Percentiles rank a stretch among this genome's conserved stretches.
Evolutionary conservation across 2,888 invertebrate species (phyloP).

Genomic region (Marronus borbonicus): DNA sequence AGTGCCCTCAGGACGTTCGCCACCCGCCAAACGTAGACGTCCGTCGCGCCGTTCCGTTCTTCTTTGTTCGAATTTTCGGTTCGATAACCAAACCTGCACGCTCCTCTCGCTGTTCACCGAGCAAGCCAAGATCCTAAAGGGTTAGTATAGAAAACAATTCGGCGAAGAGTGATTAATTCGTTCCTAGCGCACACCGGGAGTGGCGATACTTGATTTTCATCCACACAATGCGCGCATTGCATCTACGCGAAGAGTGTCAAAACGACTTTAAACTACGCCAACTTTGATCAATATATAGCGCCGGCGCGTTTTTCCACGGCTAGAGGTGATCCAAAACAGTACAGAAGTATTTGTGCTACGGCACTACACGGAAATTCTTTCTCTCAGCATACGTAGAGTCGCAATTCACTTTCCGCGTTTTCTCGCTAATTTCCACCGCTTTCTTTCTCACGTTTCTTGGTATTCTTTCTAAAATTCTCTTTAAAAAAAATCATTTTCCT

Average conservation of each 20-base stretch:
- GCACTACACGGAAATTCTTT: slow-evolving; percentile 32
- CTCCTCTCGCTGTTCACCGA: neutral
- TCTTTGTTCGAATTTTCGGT: slow-evolving; percentile 4
- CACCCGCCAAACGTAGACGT: neutral
- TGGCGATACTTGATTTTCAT: neutral
- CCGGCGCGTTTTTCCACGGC: slow-evolving; percentile 54
- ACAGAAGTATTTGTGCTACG: slow-evolving; percentile 48
- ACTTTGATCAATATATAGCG: slow-evolving; percentile 59
- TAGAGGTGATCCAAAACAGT: slow-evolving; percentile 53
- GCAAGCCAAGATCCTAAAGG: neutral
- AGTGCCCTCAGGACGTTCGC: slow-evolving; percentile 31
- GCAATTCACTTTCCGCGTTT: slow-evolving; percentile 10
- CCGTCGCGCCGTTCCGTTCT: neutral
- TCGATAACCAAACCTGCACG: neutral
- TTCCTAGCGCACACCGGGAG: neutral
- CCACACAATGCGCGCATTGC: neutral
- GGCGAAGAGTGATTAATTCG: neutral
- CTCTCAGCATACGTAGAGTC: neutral
- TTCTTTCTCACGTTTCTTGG: neutral
- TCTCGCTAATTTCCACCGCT: slow-evolving; percentile 5
- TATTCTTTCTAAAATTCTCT: slow-evolving; percentile 11
- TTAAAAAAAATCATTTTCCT: slow-evolving; percentile 8
- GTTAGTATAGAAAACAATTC: neutral
- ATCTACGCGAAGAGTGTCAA: neutral
- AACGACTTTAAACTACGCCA: slow-evolving; percentile 47